Evolutionary conservation across 2,113 vertebrate genomes (phyloP).

Genomic region (Phyllopteryx taeniolatus): DNA sequence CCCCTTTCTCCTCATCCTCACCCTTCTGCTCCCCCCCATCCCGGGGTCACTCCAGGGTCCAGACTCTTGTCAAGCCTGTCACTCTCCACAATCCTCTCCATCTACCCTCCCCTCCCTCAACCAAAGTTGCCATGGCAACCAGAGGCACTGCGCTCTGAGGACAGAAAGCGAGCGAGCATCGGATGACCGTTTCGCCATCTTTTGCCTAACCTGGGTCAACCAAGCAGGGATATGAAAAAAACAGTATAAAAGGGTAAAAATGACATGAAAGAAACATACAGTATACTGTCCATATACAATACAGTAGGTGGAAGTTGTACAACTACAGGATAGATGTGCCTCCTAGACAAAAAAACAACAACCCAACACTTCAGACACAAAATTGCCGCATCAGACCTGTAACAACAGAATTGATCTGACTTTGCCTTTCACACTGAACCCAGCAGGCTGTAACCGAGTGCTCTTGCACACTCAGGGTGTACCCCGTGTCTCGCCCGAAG

Average conservation of each 20-base stretch:
- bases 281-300: constrained; percentile 1
- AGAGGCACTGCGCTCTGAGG: constrained; percentile 60
- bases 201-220: constrained; percentile 65
- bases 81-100: constrained; percentile 72
- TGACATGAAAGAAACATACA: constrained; percentile 19
- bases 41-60: constrained; percentile 69
- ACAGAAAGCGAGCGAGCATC: constrained; percentile 64
- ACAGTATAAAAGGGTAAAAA: constrained; percentile 19
- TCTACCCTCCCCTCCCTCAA: constrained; percentile 63
- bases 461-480: too few species aligned
- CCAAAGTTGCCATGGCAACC: constrained; percentile 67
- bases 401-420: too few species aligned
- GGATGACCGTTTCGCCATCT: constrained; percentile 67
- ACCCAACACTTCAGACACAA: too few species aligned
- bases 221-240: constrained; percentile 42
- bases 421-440: too few species aligned
- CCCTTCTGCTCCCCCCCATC: constrained; percentile 31
- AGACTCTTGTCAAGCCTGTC: constrained; percentile 75
- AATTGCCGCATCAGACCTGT: too few species aligned
- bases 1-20: constrained; percentile 34
- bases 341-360: too few species aligned
- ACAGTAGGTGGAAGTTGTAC: constrained; percentile 14
- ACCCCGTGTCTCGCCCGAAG: too few species aligned
- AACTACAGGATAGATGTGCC: too few species aligned
- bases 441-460: too few species aligned